phyloP scores from a whole-genome alignment of 2,113 vertebrate species.

The Podarcis raffonei region DNA sequence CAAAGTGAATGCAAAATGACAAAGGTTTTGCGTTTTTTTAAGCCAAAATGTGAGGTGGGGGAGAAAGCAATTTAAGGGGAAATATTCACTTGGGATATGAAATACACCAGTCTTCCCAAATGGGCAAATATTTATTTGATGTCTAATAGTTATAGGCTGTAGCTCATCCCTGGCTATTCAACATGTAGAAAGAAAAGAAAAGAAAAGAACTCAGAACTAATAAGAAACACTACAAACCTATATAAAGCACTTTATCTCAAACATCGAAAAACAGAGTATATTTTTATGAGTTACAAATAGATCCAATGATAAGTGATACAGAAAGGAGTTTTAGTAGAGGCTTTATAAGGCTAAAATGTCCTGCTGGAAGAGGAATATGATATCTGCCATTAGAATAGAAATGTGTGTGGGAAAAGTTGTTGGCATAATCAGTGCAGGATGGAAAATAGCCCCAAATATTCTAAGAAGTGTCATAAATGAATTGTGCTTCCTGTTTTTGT shows the following conservation, averaged over 20 bases:
- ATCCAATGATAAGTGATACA: background rate
- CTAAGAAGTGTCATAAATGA: no score
- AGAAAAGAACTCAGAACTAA: accelerated
- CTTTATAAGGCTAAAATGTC: background rate
- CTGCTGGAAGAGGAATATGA: background rate
- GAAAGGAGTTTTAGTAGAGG: background rate
- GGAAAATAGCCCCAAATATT: no score
- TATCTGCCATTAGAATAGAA: background rate
- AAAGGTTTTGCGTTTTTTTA: background rate
- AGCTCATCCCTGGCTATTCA: background rate
- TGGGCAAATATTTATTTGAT: background rate
- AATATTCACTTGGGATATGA: slow-evolving; percentile 11
- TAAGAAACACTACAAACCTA: background rate
- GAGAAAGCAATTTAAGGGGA: background rate
- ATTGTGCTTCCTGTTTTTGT: no score
- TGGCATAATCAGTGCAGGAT: background rate
- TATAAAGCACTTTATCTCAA: background rate
- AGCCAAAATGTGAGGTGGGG: background rate
- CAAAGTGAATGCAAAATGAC: background rate
- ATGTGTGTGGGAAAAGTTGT: background rate
- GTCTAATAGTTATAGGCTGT: background rate
- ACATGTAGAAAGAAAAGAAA: background rate
- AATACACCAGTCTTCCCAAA: background rate
- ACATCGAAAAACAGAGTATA: background rate
- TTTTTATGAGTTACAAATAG: background rate